These are phyloP conservation scores for Phalacrocorax pelagicus DNA, from an alignment of 2,113 vertebrate genomes.

Conservation along the genomic window DNA sequence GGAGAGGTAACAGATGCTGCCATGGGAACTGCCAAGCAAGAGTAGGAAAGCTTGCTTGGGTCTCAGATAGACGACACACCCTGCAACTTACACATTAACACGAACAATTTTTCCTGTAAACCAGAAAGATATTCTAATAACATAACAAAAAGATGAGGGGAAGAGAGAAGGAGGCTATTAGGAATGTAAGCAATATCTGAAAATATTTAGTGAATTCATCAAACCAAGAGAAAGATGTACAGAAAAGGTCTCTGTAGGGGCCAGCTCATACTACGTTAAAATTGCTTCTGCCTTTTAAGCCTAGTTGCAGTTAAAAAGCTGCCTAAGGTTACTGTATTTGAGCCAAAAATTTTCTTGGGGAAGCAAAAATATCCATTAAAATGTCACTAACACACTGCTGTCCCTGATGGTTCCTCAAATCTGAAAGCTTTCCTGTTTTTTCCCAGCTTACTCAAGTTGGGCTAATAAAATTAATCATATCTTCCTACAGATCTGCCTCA, in stretches of 20 bases:
- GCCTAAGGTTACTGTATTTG: not conserved
- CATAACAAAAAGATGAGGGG: not conserved
- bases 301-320: not conserved
- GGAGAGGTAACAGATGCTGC: slow-evolving; percentile 24
- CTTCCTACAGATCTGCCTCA: not conserved
- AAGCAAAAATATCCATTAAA: slow-evolving; percentile 45
- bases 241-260: not conserved
- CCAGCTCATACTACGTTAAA: not conserved
- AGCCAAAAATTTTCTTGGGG: slow-evolving; percentile 24
- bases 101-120: not conserved
- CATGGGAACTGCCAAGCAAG: slow-evolving; percentile 36
- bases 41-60: not conserved
- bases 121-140: not conserved
- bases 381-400: not conserved
- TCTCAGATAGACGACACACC: not conserved
- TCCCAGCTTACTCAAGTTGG: not conserved
- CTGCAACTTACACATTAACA: not conserved
- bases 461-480: not conserved
- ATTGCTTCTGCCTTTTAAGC: not conserved
- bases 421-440: not conserved
- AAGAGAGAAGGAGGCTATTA: not conserved
- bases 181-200: not conserved
- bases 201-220: not conserved
- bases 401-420: not conserved
- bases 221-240: not conserved